Base-by-base conservation (phyloP, 2,888 invertebrate genomes). In the Cepaea hortensis region DNA sequence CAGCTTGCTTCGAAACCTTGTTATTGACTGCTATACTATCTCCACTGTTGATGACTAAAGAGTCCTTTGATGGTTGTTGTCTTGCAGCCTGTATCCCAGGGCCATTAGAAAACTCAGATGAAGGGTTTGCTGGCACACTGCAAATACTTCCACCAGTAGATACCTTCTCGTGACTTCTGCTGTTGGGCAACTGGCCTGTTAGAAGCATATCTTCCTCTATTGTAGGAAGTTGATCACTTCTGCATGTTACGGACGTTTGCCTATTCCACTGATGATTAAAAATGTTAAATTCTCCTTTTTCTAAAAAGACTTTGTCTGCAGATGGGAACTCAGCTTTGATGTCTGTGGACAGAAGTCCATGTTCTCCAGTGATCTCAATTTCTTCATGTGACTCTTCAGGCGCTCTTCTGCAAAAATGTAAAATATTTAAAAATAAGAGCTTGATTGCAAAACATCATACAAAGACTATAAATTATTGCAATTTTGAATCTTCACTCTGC, bases 281-380 rank as follows among this genome's bases (percentile, higher is more conserved):
- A 5, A 75, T 20, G 23, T 75, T 75, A 18, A 75, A 75, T 50
- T 75, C 75, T 75, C 75, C 75, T 20, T 50, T 75, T 18, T 75
- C 75, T 18, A 75, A 18, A 15, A 75, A 75, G 18, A 75, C 75
- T 20, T 75, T 75, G 48, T 75, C 75, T 75, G 75, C 75, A 48
- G 75, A 75, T 46, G 75, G 75, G 50, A 48, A 75, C 18, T 75
- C 48, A 75, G 75, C 75, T 75, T 75, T 75, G 48, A 75, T 48
- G 23, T 75, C 75, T 75, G 75, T 75, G 7, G 75, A 48, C 48
- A 75, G 20, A 11, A 50, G 46, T 20, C 75, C 75, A 18, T 15
- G 46, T 15, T 75, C 75, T 18, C 18, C 15, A 15, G 75, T 46
- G 20, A 20, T 48, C 20, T 75, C 75, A 48, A 6, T 75, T 50